Evolutionary conservation across 92 coral and sea anemone species (phyloP), one percentile per base, ranked within the genome.

Genomic region (Plumapathes pennacea): DNA sequence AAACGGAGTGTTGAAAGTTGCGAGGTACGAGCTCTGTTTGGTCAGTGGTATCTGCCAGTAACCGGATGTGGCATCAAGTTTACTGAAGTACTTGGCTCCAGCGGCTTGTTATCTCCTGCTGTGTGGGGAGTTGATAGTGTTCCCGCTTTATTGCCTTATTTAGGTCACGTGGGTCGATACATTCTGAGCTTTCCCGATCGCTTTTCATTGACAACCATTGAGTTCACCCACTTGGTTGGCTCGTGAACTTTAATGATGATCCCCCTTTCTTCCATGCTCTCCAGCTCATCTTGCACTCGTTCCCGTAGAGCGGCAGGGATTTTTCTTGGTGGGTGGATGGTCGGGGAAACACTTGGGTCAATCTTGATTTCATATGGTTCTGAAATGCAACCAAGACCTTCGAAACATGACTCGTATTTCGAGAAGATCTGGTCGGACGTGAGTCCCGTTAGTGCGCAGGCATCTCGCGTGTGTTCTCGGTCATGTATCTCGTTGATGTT

Each of bases 91-190:
- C 21, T 59, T 65, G 2, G 88, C 77, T 12, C 82, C 82, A 7
- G 77, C 38, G 3, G 73, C 50, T 20, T 81, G 82, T 66, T 50
- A 74, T 81, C 38, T 81, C 19, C 30, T 81, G 58, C 40, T 74
- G 88, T 5, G 88, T 81, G 10, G 88, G 82, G 0, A 81, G 45
- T 45, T 81, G 82, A 55, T 81, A 67, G 38, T 73, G 72, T 31
- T 81, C 82, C 4, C 78, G 43, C 32, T 10, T 32, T 10, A 68
- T 19, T 0, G 67, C 88, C 25, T 74, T 81, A 63, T 74, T 82
- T 5, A 74, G 78, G 58, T 82, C 74, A 7, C 69, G 72, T 7
- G 82, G 88, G 53, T 74, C 82, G 29, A 81, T 81, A 54, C 88
- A 64, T 65, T 29, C 82, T 48, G 8, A 81, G 72, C 32, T 73